These are phyloP conservation scores for Biston betularia DNA, from an alignment of 2,888 invertebrate genomes.

Conservation along the genomic window DNA sequence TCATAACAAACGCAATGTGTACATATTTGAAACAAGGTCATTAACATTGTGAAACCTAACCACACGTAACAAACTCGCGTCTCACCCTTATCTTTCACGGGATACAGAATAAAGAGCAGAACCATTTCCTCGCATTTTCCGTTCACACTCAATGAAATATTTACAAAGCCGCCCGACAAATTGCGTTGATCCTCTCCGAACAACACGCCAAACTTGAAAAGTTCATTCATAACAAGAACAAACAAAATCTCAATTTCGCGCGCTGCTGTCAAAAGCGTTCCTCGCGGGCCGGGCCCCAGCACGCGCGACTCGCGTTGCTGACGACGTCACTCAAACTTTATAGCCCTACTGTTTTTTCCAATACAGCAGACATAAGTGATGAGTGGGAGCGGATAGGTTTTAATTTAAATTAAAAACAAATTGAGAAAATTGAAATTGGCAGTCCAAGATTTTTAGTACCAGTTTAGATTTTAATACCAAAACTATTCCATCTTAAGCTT, in stretches of 20 bases:
- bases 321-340: constrained; percentile 48
- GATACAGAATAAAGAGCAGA: constrained; percentile 12
- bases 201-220: constrained; percentile 29
- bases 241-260: constrained; percentile 38
- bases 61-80: background rate
- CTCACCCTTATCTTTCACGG: background rate
- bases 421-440: no score
- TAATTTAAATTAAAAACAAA: no score
- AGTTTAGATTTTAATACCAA: no score
- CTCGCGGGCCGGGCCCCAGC: constrained; percentile 22
- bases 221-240: constrained; percentile 42
- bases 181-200: constrained; percentile 22
- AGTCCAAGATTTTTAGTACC: no score
- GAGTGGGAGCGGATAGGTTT: background rate
- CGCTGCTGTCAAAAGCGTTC: constrained; percentile 27
- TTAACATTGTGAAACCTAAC: background rate
- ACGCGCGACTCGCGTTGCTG: constrained; percentile 5
- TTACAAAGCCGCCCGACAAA: constrained; percentile 25
- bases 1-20: background rate
- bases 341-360: constrained; percentile 23
- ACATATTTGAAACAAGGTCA: background rate
- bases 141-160: constrained; percentile 29
- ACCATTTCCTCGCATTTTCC: constrained; percentile 5
- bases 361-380: constrained; percentile 7
- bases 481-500: no score